Evolutionary conservation across 2,113 vertebrate genomes (phyloP).

Genomic region (Coreoperca whiteheadi): DNA sequence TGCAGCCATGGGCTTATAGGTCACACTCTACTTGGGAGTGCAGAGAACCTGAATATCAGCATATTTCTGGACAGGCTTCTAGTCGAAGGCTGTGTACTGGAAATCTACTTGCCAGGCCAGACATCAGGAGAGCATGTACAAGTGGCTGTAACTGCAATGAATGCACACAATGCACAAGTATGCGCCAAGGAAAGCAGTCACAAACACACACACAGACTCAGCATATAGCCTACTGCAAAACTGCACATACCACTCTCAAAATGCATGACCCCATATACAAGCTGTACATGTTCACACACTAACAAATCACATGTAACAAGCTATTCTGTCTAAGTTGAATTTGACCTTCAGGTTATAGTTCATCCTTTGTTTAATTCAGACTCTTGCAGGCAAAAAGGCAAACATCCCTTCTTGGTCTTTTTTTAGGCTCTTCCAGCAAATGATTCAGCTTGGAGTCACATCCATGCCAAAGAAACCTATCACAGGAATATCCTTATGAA

Average conservation of each 20-base stretch:
- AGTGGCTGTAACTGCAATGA: slow-evolving; percentile 16
- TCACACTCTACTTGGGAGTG: slow-evolving; percentile 52
- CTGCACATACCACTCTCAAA: slow-evolving; percentile 9
- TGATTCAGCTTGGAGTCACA: slow-evolving; percentile 45
- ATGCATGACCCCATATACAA: slow-evolving; percentile 2
- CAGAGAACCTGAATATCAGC: slow-evolving; percentile 82
- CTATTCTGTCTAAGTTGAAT: neutral
- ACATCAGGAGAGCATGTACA: slow-evolving; percentile 27
- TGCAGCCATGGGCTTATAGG: slow-evolving; percentile 69
- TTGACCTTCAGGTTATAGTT: slow-evolving; percentile 39
- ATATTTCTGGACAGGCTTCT: slow-evolving; percentile 76
- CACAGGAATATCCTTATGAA: slow-evolving; percentile 22
- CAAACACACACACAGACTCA: slow-evolving; percentile 12
- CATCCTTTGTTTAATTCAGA: slow-evolving; percentile 37
- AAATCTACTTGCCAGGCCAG: slow-evolving; percentile 48
- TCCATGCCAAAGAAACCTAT: slow-evolving; percentile 41
- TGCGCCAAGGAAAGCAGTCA: slow-evolving; percentile 6
- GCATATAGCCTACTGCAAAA: slow-evolving; percentile 6
- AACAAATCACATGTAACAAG: slow-evolving; percentile 14
- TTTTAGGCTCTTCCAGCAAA: neutral
- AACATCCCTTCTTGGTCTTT: slow-evolving; percentile 35
- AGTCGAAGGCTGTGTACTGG: slow-evolving; percentile 44
- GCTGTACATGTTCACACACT: neutral
- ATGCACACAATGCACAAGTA: slow-evolving; percentile 36
- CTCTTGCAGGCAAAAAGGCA: slow-evolving; percentile 11